Evolutionary conservation across 2,113 vertebrate genomes (phyloP), one percentile per base, ranked within the genome.

Genomic region (Aspiorhynchus laticeps): DNA sequence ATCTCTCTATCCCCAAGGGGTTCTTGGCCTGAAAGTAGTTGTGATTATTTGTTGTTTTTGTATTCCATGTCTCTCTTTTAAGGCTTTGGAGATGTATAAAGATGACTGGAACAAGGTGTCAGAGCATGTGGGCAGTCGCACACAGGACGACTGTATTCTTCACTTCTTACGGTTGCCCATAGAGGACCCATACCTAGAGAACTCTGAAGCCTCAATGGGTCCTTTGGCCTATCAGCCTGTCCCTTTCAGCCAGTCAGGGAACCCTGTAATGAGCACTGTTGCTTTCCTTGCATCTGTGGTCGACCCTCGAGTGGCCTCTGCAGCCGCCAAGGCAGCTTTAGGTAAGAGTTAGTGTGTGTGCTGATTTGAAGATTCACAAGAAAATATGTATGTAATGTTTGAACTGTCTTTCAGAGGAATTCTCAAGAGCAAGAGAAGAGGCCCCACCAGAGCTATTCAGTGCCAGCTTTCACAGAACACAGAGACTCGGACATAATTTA

Each of bases 41-140:
- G 7, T 51, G 14, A 48, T 48, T 77, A 51, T 77, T 19, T 36
- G 4, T 61, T 26, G 9, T 63, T 63, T 71, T 33, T 67, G 67
- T 21, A 61, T 33, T 28, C 7, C 7, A 15, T 21, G 9, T 77
- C 43, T 48, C 3, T 53, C 21, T 46, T 38, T 11, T 17, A 89
- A 99, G 98, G 98, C 97, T 0, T 94, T 99, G 88, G 98, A 99
- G 92, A 98, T 99, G 95, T 99, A 99, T 93, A 97, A 98, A 90
- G 98, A 99, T 1, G 98, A 99, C 93, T 99, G 98, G 98, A 99
- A 99, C 92, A 99, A 99, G 91, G 98, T 99, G 8, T 99, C 98
- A 0, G 98, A 99, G 93, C 98, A 99, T 0, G 98, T 99, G 0
- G 98, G 98, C 28, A 99, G 97, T 89, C 97, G 98, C 28, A 99